Percentiles rank a stretch among this genome's conserved stretches.
Evolutionary conservation across 2,113 vertebrate genomes (phyloP).

Genomic region (Tychaedon coryphoeus): DNA sequence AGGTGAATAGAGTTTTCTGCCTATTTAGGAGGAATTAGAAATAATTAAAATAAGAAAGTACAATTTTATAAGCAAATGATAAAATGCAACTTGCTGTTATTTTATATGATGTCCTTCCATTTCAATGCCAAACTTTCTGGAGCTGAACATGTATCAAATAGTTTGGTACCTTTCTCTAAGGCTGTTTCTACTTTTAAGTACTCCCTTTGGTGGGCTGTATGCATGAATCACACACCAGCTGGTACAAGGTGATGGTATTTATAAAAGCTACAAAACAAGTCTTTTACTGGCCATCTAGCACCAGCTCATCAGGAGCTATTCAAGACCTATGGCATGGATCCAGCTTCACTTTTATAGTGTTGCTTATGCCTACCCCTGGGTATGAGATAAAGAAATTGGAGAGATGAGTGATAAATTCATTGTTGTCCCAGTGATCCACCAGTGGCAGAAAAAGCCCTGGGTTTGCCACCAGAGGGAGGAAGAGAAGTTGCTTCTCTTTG

Average conservation of each 20-base stretch:
- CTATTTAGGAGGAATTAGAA: not conserved
- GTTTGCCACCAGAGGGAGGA: conserved; percentile 39
- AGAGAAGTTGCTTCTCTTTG: not conserved
- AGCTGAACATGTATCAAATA: not conserved
- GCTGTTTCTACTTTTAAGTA: not conserved
- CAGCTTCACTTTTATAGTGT: not conserved
- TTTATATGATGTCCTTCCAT: not conserved
- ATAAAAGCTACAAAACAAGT: not conserved
- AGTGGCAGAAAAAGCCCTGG: not conserved
- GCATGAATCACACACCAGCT: not conserved
- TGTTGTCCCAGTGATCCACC: not conserved
- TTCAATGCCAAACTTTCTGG: not conserved
- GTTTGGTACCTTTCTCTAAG: not conserved
- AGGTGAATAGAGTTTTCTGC: not conserved
- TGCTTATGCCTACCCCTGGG: not conserved
- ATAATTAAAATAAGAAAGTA: not conserved
- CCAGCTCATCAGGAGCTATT: not conserved
- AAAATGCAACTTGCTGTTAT: not conserved
- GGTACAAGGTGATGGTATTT: not conserved
- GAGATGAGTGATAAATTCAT: not conserved
- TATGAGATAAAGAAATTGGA: not conserved
- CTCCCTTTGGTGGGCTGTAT: not conserved
- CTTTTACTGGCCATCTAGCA: not conserved
- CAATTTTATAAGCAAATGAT: not conserved
- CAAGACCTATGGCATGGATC: not conserved